These are phyloP conservation scores for Craterocephalus amniculus DNA, from an alignment of 2,797 vertebrate species.

Conservation along the genomic window DNA sequence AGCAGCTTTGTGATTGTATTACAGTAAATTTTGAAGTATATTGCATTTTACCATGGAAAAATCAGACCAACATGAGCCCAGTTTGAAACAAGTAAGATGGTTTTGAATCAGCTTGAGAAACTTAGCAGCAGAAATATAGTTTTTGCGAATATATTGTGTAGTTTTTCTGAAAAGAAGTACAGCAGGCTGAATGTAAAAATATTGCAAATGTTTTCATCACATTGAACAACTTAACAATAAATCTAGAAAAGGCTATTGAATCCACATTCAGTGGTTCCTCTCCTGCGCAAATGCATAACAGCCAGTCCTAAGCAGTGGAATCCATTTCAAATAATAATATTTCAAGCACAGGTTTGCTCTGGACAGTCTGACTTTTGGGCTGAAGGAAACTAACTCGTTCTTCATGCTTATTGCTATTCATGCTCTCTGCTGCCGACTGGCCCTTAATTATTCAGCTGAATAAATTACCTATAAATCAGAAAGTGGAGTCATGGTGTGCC, in stretches of 20 bases:
- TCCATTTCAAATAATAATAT: slow-evolving; percentile 54
- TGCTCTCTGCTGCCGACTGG: slow-evolving; percentile 66
- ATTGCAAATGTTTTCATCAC: not conserved
- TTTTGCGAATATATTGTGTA: not conserved
- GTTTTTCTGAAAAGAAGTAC: not conserved
- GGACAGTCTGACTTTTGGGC: slow-evolving; percentile 50
- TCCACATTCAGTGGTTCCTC: slow-evolving; percentile 6
- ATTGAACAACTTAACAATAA: not conserved
- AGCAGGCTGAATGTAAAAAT: not conserved
- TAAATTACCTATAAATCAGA: slow-evolving; percentile 81
- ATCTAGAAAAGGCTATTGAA: not conserved
- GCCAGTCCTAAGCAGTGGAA: slow-evolving; percentile 33
- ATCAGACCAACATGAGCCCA: not conserved
- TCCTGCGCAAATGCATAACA: slow-evolving; percentile 32
- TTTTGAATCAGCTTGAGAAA: not conserved
- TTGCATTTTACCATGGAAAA: not conserved
- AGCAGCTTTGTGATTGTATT: not conserved
- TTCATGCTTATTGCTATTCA: slow-evolving; percentile 77
- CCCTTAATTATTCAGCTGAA: slow-evolving; percentile 81
- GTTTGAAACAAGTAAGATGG: not conserved
- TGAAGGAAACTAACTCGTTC: slow-evolving; percentile 63
- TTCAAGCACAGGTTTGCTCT: slow-evolving; percentile 53
- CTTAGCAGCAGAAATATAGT: not conserved
- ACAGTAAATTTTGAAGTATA: not conserved
- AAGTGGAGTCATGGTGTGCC: slow-evolving; percentile 75